phyloP scores from a whole-genome alignment of 2,888 invertebrate genomes.

The Drosophila sordidula region DNA sequence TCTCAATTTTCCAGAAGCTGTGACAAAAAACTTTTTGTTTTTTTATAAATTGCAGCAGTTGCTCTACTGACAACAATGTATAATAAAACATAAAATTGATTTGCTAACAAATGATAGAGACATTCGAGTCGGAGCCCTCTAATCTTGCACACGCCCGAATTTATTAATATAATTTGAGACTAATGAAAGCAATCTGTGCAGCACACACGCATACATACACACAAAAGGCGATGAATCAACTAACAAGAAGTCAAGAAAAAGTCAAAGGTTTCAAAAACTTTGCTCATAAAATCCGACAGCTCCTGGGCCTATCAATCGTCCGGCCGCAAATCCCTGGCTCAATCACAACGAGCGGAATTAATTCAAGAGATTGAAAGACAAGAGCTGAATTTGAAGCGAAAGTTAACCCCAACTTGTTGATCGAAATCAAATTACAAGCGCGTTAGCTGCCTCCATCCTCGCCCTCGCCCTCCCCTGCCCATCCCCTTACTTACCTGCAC shows the following conservation, averaged over 20 bases:
- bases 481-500: constrained; percentile 77
- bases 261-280: constrained; percentile 61
- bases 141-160: constrained; percentile 44
- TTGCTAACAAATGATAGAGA: constrained; percentile 37
- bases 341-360: constrained; percentile 44
- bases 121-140: constrained; percentile 41
- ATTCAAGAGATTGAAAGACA: constrained; percentile 50
- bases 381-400: constrained; percentile 30
- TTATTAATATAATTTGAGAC: constrained; percentile 56
- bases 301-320: constrained; percentile 63
- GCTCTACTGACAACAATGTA: constrained; percentile 20
- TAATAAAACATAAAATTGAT: constrained; percentile 55
- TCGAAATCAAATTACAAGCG: constrained; percentile 67
- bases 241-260: constrained; percentile 9
- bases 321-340: constrained; percentile 12
- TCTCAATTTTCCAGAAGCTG: no score
- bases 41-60: constrained; percentile 31
- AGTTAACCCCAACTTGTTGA: constrained; percentile 71
- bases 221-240: constrained; percentile 6
- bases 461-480: background rate
- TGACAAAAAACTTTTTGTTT: background rate
- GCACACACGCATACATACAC: background rate
- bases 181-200: constrained; percentile 70
- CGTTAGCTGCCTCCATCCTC: background rate
- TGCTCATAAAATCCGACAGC: constrained; percentile 57